Base-by-base conservation (phyloP, 2,113 vertebrate species). In the Asarcornis scutulata region DNA sequence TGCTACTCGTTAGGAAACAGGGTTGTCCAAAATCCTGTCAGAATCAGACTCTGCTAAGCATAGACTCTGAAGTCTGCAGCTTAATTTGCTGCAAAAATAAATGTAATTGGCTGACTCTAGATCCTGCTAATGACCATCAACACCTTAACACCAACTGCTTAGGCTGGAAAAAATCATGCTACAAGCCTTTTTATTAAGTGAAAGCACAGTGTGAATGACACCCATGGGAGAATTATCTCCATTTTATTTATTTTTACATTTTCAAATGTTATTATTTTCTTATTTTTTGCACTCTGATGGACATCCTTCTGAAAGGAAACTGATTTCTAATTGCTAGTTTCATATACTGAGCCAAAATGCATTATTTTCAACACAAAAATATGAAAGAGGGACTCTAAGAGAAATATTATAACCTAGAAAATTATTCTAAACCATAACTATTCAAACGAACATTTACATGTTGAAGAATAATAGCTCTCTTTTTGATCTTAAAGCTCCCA, bases 61-160 rank as follows among this genome's bases (percentile, higher is more conserved):
- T 40, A 93, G 67, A 46, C 27, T 89, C 38, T 69, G 63, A 96
- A 94, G 77, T 23, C 36, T 95, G 38, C 38, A 32, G 69, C 29
- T 93, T 94, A 79, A 97, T 96, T 97, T 94, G 63, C 79, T 80
- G 91, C 63, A 96, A 91, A 96, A 96, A 91, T 93, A 92, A 88
- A 93, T 81, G 69, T 95, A 95, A 96, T 91, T 97, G 95, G 91
- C 66, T 84, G 83, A 63, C 44, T 92, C 64, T 84, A 93, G 66
- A 95, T 91, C 88, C 55, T 75, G 84, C 55, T 93, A 96, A 95
- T 91, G 58, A 93, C 81, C 86, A 96, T 94, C 80, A 92, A 91
- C 76, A 86, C 92, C 83, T 92, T 86, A 95, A 92, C 89, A 82
- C 82, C 74, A 53, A 77, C 73, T 92, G 88, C 82, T 81, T 63